Conservation (phyloP, 37 sponge, comb jelly and placozoan genomes). For the Crambe crambe region DNA sequence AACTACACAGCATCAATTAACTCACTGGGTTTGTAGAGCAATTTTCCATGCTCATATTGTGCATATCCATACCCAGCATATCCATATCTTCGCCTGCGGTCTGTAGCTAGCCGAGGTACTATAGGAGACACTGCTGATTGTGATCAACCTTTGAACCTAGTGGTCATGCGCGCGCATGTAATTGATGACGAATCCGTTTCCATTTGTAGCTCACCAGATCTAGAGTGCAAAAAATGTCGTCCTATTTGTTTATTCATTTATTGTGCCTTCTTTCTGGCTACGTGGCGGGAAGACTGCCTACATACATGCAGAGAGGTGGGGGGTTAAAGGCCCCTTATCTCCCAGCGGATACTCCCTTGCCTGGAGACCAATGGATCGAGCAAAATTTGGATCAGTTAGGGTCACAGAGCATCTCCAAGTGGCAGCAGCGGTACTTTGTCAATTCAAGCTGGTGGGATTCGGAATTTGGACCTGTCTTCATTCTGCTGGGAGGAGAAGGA, state of each 20-base stretch:
- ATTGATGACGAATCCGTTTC: neutral
- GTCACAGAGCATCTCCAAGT: conserved; percentile 7
- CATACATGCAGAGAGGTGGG: neutral
- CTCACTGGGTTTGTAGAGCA: neutral
- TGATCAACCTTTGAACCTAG: no score
- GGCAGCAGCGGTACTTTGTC: conserved; percentile 87
- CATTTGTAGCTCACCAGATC: neutral
- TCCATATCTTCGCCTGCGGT: no score
- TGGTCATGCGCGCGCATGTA: no score
- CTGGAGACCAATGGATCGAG: conserved; percentile 54
- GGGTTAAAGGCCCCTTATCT: conserved; percentile 8
- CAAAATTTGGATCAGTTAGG: conserved; percentile 84
- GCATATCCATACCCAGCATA: neutral
- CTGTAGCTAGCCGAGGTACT: no score
- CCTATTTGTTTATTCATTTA: neutral
- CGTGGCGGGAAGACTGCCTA: neutral
- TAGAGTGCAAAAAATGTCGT: neutral
- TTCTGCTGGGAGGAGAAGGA: conserved; percentile 90
- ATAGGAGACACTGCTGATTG: no score
- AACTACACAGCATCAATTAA: neutral
- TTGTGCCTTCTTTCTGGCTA: neutral
- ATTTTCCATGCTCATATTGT: neutral
- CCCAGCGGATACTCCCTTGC: conserved; percentile 15
- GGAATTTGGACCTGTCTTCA: conserved; percentile 79
- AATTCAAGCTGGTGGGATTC: conserved; percentile 63